Evolutionary conservation across 30 jellyfish, hydroid and myxozoan genomes (phyloP).

Genomic region (Hydractinia echinata): DNA sequence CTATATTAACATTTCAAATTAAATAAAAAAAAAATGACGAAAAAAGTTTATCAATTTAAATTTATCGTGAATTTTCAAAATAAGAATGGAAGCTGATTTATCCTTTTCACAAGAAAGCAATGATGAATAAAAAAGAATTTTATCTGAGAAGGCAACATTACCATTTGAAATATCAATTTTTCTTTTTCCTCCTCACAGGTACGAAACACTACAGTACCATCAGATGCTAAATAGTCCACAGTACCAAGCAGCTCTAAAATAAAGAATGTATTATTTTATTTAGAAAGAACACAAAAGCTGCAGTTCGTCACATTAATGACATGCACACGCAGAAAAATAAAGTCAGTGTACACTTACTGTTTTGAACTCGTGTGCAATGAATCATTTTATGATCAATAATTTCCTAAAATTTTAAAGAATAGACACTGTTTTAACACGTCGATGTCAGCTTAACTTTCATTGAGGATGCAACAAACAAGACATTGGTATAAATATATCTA

Average conservation of each 20-base stretch:
- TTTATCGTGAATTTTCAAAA: too few relatives aligned
- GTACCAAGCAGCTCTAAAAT: constrained; percentile 70
- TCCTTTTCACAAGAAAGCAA: too few relatives aligned
- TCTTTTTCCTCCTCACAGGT: constrained; percentile 75
- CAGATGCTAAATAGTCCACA: constrained; percentile 64
- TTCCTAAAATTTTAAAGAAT: constrained; percentile 45
- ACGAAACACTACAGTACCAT: constrained; percentile 80
- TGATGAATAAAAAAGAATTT: too few relatives aligned
- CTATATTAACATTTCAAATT: too few relatives aligned
- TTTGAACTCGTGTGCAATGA: constrained; percentile 57
- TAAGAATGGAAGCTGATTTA: too few relatives aligned
- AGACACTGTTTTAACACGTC: too few relatives aligned
- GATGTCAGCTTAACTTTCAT: too few relatives aligned
- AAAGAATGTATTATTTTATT: neutral
- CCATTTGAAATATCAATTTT: constrained; percentile 87
- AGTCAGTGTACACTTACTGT: constrained; percentile 38
- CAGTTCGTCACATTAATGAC: too few relatives aligned
- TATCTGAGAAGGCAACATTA: neutral
- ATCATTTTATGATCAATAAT: constrained; percentile 70
- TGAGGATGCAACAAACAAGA: too few relatives aligned
- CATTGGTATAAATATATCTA: too few relatives aligned
- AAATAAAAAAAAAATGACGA: too few relatives aligned
- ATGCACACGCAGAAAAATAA: neutral
- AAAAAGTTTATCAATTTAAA: too few relatives aligned
- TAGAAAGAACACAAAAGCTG: neutral